Evolutionary conservation across 2,113 vertebrate genomes (phyloP).

Genomic region (Myrmecophaga tridactyla): DNA sequence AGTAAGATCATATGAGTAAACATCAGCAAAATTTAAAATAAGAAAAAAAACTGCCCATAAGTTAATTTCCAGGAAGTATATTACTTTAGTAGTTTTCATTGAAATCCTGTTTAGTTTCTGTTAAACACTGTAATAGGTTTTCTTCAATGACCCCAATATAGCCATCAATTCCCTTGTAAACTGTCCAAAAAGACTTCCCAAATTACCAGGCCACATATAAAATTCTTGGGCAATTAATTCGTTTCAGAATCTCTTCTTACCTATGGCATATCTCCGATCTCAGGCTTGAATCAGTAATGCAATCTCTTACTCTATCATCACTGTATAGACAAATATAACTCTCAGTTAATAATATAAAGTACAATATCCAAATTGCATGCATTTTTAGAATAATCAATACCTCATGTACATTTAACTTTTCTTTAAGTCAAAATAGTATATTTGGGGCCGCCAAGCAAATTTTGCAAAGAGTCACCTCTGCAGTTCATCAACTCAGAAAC

Average conservation of each 20-base stretch:
- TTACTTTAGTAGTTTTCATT: slow-evolving; percentile 7
- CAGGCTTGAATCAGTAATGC: slow-evolving; percentile 56
- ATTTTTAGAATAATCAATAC: slow-evolving; percentile 35
- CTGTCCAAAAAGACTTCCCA: neutral
- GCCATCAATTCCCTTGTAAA: neutral
- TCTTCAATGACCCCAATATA: neutral
- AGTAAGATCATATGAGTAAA: neutral
- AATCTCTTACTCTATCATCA: slow-evolving; percentile 59
- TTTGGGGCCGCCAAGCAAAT: slow-evolving; percentile 10
- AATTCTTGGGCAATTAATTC: neutral
- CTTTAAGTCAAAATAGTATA: neutral
- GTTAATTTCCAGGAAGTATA: slow-evolving; percentile 37
- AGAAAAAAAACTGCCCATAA: neutral
- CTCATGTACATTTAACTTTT: neutral
- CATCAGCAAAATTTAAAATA: slow-evolving; percentile 12
- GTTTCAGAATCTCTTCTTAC: slow-evolving; percentile 54
- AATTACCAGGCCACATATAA: neutral
- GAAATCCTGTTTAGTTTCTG: neutral
- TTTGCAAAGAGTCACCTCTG: neutral
- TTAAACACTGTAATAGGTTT: neutral
- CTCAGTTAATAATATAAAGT: slow-evolving; percentile 29
- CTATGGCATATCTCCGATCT: slow-evolving; percentile 59
- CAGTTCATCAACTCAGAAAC: slow-evolving; percentile 33
- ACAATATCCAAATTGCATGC: slow-evolving; percentile 13
- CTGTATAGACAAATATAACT: slow-evolving; percentile 49